Percentiles rank a stretch among this genome's conserved stretches.
Conservation (phyloP, 92 coral and sea anemone genomes). For the Zoanthus gigantus region DNA sequence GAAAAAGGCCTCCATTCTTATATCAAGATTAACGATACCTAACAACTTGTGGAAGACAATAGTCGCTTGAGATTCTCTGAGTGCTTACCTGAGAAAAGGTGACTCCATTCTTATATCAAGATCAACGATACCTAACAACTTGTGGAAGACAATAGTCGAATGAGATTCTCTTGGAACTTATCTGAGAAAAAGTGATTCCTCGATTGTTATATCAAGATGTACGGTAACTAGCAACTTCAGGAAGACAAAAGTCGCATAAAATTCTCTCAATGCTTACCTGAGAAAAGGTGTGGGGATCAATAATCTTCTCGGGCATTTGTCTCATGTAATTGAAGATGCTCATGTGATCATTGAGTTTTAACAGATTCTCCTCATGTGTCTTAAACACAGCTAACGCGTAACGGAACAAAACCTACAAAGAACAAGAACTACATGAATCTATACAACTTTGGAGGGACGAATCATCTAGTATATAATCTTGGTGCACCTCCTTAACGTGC, state of each 20-base stretch:
- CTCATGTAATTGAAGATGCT: constrained; percentile 89
- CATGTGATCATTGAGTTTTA: constrained; percentile 83
- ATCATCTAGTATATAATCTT: background rate
- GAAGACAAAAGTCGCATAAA: too few species aligned
- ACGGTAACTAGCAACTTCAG: too few species aligned
- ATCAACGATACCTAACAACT: background rate
- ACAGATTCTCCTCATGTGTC: constrained; percentile 80
- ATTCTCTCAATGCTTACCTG: too few species aligned
- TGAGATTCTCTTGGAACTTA: background rate
- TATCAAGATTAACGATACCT: too few species aligned
- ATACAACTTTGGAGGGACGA: background rate
- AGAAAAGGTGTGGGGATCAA: constrained; percentile 69
- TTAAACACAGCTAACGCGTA: constrained; percentile 93
- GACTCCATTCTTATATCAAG: background rate
- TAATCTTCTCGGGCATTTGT: constrained; percentile 90
- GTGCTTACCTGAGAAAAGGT: too few species aligned
- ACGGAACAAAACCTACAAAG: constrained; percentile 83
- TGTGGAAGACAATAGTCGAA: background rate
- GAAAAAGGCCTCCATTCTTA: too few species aligned
- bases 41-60: too few species aligned
- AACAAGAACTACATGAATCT: background rate
- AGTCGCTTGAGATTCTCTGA: too few species aligned
- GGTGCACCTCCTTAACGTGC: background rate
- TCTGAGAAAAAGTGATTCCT: constrained; percentile 53
- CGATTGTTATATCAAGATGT: too few species aligned